These are phyloP conservation scores for Achroia grisella DNA, from an alignment of 1,140 invertebrate genomes.

Conservation along the genomic window DNA sequence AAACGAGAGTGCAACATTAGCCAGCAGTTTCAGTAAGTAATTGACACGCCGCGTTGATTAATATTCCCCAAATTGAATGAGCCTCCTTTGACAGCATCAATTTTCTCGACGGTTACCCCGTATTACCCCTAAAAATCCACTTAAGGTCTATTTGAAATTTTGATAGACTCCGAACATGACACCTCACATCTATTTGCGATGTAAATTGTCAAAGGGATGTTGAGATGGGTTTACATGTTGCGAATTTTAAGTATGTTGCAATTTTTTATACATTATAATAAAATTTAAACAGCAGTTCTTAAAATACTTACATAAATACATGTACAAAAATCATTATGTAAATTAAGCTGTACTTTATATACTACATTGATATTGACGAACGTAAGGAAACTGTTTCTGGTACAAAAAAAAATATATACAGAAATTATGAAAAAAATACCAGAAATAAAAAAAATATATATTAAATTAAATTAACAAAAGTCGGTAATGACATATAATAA, in stretches of 20 bases:
- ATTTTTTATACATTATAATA: not conserved
- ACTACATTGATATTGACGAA: no score
- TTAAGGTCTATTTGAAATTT: slow-evolving; percentile 70
- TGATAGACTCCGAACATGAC: slow-evolving; percentile 66
- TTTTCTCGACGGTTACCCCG: slow-evolving; percentile 53
- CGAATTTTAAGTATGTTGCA: slow-evolving; percentile 9
- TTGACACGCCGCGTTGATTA: slow-evolving; percentile 46
- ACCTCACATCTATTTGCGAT: slow-evolving; percentile 67
- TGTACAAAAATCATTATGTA: no score
- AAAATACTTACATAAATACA: no score
- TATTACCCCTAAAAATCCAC: slow-evolving; percentile 62
- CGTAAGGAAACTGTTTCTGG: no score
- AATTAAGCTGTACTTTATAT: no score
- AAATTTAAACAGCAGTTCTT: no score
- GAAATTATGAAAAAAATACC: no score
- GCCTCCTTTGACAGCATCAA: slow-evolving; percentile 67
- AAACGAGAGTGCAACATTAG: slow-evolving; percentile 14
- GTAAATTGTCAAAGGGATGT: slow-evolving; percentile 66
- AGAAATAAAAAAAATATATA: no score
- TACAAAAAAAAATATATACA: no score
- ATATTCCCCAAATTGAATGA: slow-evolving; percentile 65
- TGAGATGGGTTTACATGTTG: slow-evolving; percentile 35
- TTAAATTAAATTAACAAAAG: no score
- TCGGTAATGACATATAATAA: no score
- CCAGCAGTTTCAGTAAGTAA: slow-evolving; percentile 2